These are phyloP conservation scores for Ferrisia virgata DNA, from an alignment of 2,888 invertebrate species.

Conservation along the genomic window DNA sequence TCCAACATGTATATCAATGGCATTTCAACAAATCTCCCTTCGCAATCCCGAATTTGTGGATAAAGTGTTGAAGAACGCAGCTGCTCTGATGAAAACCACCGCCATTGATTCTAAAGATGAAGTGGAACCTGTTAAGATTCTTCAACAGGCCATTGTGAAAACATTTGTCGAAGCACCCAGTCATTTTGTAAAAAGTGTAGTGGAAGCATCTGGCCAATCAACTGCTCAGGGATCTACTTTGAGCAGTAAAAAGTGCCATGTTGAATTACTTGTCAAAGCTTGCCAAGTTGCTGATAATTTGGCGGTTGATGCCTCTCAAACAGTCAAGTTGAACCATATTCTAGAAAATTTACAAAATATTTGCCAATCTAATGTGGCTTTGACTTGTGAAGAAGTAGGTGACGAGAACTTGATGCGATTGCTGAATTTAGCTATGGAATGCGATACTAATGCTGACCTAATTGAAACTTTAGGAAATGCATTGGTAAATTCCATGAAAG, in stretches of 20 bases:
- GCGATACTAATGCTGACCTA: background rate
- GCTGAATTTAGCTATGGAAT: background rate
- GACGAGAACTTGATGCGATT: background rate
- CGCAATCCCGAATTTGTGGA: constrained; percentile 62
- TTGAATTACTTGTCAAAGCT: constrained; percentile 56
- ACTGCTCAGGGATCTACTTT: constrained; percentile 59
- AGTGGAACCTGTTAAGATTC: constrained; percentile 62
- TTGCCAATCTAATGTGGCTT: background rate
- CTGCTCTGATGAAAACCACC: constrained; percentile 51
- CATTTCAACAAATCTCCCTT: constrained; percentile 65
- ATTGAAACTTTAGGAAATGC: background rate
- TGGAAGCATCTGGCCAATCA: no score
- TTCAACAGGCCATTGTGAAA: constrained; percentile 67
- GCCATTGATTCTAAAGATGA: constrained; percentile 58
- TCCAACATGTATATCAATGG: no score
- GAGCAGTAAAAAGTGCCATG: no score
- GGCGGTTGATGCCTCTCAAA: constrained; percentile 53
- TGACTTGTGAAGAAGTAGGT: background rate
- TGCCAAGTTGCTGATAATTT: constrained; percentile 52
- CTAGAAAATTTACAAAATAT: constrained; percentile 50
- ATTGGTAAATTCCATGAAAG: background rate
- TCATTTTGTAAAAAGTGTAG: no score
- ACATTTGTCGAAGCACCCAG: constrained; percentile 64
- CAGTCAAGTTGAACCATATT: constrained; percentile 56
- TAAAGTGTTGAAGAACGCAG: constrained; percentile 62